These are phyloP conservation scores for Creontiades dilutus DNA, from an alignment of 2,888 invertebrate species.

Conservation along the genomic window DNA sequence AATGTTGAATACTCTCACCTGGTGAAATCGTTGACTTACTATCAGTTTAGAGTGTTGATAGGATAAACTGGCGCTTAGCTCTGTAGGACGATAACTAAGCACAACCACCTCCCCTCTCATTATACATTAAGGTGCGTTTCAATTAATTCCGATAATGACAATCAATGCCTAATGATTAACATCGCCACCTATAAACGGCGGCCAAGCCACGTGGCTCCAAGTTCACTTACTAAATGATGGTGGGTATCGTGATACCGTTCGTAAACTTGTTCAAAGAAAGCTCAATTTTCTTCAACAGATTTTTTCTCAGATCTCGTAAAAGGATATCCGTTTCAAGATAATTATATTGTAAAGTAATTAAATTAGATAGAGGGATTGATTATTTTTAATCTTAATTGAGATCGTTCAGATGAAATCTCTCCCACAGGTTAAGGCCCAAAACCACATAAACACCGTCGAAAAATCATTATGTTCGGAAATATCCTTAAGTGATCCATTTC, in stretches of 20 bases:
- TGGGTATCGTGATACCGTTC: neutral
- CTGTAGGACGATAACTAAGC: too few relatives aligned
- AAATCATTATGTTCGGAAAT: slow-evolving; percentile 11
- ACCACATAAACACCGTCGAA: neutral
- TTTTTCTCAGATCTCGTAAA: neutral
- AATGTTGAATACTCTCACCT: too few relatives aligned
- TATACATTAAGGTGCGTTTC: too few relatives aligned
- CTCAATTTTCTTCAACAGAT: neutral
- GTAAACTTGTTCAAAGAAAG: neutral
- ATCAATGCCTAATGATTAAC: too few relatives aligned
- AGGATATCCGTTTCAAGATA: slow-evolving; percentile 40
- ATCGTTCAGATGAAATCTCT: slow-evolving; percentile 23
- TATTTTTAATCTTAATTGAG: slow-evolving; percentile 8
- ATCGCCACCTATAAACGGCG: too few relatives aligned
- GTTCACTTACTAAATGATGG: neutral
- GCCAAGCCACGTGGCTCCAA: neutral
- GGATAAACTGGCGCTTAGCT: too few relatives aligned
- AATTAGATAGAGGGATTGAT: neutral
- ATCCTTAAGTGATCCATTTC: neutral
- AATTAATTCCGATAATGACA: too few relatives aligned
- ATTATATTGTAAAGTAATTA: slow-evolving; percentile 39
- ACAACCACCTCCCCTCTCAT: too few relatives aligned
- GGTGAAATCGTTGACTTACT: too few relatives aligned
- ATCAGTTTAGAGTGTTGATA: too few relatives aligned
- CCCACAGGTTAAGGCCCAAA: neutral